Evolutionary conservation across 2,888 invertebrate species (phyloP).

Genomic region (Mayetiola destructor): DNA sequence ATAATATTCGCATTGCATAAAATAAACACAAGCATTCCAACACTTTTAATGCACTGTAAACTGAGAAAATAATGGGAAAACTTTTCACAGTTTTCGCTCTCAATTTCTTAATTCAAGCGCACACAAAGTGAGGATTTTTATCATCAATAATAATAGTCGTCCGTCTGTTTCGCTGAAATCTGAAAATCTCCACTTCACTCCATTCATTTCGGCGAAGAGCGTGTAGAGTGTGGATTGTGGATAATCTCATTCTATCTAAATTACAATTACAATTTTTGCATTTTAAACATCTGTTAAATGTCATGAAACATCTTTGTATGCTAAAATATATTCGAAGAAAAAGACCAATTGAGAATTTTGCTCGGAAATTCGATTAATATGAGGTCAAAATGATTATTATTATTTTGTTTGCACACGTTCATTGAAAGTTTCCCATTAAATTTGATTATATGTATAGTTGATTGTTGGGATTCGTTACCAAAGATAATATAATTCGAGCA

Average conservation of each 20-base stretch:
- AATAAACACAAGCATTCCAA: neutral
- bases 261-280: too few relatives aligned
- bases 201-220: too few relatives aligned
- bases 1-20: conserved; percentile 4
- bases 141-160: too few relatives aligned
- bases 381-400: neutral
- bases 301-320: too few relatives aligned
- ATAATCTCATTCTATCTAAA: too few relatives aligned
- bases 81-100: too few relatives aligned
- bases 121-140: too few relatives aligned
- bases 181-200: too few relatives aligned
- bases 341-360: neutral
- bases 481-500: neutral
- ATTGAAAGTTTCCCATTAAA: neutral
- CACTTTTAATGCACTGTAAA: conserved; percentile 1
- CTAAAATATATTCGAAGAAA: too few relatives aligned
- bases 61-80: conserved; percentile 12
- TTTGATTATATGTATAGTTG: neutral
- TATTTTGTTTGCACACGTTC: neutral
- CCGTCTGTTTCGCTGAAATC: neutral
- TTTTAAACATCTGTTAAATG: too few relatives aligned
- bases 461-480: neutral
- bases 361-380: conserved; percentile 7
- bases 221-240: too few relatives aligned
- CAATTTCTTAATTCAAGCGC: too few relatives aligned